phyloP scores from a whole-genome alignment of 2,888 invertebrate species.

The Apamea crenata region DNA sequence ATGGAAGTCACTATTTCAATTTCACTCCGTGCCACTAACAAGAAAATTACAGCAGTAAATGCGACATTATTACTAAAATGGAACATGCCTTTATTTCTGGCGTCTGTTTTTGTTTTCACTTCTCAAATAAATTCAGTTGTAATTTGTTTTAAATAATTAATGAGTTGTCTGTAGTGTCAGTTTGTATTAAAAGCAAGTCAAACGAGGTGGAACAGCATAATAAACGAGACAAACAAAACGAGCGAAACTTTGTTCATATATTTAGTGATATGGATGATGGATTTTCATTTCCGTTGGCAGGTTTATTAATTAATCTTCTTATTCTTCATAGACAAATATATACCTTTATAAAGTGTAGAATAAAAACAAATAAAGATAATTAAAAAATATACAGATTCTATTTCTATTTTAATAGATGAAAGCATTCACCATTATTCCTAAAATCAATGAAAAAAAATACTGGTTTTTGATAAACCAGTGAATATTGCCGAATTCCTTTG shows the following conservation, averaged over 20 bases:
- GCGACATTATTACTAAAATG: not conserved
- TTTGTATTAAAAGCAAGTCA: slow-evolving; percentile 1
- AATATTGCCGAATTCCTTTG: no score
- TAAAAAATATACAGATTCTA: no score
- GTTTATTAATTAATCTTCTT: not conserved
- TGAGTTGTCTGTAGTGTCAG: slow-evolving; percentile 13
- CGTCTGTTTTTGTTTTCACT: slow-evolving; percentile 1
- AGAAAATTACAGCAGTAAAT: not conserved
- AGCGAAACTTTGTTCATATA: not conserved
- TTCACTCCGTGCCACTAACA: not conserved
- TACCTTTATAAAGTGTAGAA: not conserved
- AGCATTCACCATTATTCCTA: no score
- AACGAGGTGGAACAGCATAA: slow-evolving; percentile 11
- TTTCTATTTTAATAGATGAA: no score
- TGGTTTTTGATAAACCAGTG: no score
- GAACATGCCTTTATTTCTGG: not conserved
- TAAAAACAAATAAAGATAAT: no score
- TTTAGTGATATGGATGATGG: not conserved
- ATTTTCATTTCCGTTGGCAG: not conserved
- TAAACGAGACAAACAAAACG: not conserved
- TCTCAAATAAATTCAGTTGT: not conserved
- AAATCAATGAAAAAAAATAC: no score
- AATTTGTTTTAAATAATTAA: slow-evolving; percentile 32
- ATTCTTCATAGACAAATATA: not conserved
- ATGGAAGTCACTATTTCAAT: not conserved